Conservation (phyloP, 2,113 vertebrate genomes). For the Passer domesticus region DNA sequence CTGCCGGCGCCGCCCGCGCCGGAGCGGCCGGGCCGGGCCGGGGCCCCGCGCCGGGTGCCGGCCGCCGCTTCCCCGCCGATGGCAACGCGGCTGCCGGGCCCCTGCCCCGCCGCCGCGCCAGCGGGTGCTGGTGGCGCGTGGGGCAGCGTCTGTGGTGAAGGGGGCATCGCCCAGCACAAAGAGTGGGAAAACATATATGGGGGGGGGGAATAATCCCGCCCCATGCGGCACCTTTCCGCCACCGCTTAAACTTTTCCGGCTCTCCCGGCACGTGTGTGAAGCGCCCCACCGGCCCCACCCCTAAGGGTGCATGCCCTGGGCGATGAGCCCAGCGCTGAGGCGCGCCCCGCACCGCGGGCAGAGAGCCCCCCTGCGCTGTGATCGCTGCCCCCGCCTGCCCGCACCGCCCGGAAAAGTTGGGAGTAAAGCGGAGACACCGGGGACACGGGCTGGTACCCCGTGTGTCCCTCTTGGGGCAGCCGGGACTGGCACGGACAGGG, state of each 20-base stretch:
- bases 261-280: not conserved
- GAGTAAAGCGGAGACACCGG: not conserved
- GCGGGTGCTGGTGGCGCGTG: not conserved
- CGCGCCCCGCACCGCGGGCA: too few relatives aligned
- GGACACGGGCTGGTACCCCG: not conserved
- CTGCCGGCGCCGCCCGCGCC: too few relatives aligned
- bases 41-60: not conserved
- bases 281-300: too few relatives aligned
- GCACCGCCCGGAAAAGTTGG: not conserved
- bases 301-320: not conserved
- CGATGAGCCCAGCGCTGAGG: too few relatives aligned
- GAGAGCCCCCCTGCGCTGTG: not conserved
- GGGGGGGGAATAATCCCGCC: accelerated
- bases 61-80: not conserved
- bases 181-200: not conserved
- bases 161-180: not conserved
- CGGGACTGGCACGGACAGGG: not conserved
- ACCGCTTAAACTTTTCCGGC: not conserved
- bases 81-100: not conserved
- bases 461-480: not conserved
- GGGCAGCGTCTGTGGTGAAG: not conserved
- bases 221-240: not conserved
- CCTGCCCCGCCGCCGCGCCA: not conserved
- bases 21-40: not conserved
- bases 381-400: too few relatives aligned